A percentile compares a stretch with the other conserved stretches of the same genome.
Conservation (phyloP, 2,797 vertebrate species). For the Gallinago solitaria region DNA sequence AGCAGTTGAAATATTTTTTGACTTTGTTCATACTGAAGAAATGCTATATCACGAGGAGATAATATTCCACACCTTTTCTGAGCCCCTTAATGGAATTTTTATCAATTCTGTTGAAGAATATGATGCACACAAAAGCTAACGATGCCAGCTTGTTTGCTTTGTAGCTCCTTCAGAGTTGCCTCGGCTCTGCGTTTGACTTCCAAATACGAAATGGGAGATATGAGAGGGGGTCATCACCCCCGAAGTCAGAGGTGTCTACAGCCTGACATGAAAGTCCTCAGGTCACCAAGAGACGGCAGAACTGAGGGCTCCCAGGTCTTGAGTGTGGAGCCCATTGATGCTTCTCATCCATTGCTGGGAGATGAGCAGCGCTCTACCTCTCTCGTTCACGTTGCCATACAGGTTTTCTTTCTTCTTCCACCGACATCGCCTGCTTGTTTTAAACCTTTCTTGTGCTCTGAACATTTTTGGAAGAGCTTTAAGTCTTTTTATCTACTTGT, state of each 20-base stretch:
- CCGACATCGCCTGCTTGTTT: not conserved
- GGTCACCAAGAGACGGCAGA: not conserved
- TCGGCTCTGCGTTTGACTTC: not conserved
- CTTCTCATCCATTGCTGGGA: accelerated
- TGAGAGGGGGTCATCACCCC: not conserved
- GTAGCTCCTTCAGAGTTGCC: not conserved
- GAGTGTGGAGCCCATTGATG: not conserved
- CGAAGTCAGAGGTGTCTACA: not conserved
- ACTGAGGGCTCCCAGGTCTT: not conserved
- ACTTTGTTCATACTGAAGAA: not conserved
- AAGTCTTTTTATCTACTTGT: not conserved
- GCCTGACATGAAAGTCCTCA: not conserved
- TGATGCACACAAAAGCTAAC: not conserved
- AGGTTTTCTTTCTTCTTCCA: not conserved
- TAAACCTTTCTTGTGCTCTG: not conserved
- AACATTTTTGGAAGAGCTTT: accelerated
- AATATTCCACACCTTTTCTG: not conserved
- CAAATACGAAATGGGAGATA: not conserved
- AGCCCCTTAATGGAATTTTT: conserved; percentile 5
- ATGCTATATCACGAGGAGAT: not conserved
- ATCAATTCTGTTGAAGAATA: not conserved
- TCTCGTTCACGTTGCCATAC: accelerated
- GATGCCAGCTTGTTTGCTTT: not conserved
- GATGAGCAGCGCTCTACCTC: accelerated
- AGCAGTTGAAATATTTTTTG: not conserved